Base-by-base conservation (phyloP, 1,140 invertebrate species). In the Papilio dardanus region DNA sequence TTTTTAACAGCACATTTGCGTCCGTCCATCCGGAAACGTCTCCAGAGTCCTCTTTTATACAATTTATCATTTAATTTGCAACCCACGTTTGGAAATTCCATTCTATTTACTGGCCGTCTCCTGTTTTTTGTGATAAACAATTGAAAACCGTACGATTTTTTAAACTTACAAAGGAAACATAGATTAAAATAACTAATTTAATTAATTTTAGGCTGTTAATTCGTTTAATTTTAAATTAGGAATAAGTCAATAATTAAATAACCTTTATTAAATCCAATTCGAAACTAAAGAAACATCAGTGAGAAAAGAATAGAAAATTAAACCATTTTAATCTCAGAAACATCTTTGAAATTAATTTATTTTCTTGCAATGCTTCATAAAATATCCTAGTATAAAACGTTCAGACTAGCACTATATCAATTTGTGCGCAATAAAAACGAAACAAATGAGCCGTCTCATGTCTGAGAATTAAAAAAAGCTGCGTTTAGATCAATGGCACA, bases 351-450 rank as follows among this genome's bases (percentile, higher is more conserved):
- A 30, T 16, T 62, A 28, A 62, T 62, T 62, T 30, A 28, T 62
- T 30, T 62, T 28, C 10, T 2, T 28, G 2, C 54, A 19, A 66
- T 31, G n/a, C 30, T 31, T 31, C 65, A 35, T 10, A n/a, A n/a
- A 35, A 69, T 40, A 69, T 40, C 19, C 2, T 5, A n/a, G 35
- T 19, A 46, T 46, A 21, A 69, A 69, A 69, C 8, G 10, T 40
- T 42, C 19, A 37, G 33, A 40, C 67, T 40, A 21, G n/a, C 67
- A 69, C 67, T 37, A 46, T n/a, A 21, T 62, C 30, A 74, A 74
- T 79, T 85, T 85, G 77, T 79, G 78, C 67, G 68, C 77, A 77
- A 82, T 82, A 86, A 84, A 83, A 80, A 68, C 62, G 77, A 78
- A 81, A 81, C 81, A 75, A 79, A 37, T 69, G 3, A 35, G 19